phyloP scores from a whole-genome alignment of 1,140 invertebrate species.

The Camponotus pennsylvanicus region DNA sequence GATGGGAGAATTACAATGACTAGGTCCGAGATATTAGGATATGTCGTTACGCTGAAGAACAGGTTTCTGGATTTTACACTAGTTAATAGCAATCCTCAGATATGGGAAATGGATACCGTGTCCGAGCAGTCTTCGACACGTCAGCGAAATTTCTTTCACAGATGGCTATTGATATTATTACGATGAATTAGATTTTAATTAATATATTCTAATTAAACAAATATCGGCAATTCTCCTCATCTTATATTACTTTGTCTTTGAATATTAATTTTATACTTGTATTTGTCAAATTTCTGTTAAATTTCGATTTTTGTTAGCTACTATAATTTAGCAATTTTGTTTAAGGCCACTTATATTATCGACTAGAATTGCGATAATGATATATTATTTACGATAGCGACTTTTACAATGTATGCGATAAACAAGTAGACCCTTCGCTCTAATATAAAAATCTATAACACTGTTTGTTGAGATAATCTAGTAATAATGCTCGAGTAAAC shows the following conservation, averaged over 20 bases:
- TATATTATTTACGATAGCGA: not conserved
- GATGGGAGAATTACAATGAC: constrained; percentile 59
- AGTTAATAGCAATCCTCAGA: constrained; percentile 35
- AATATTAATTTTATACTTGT: constrained; percentile 3
- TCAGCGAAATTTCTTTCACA: constrained; percentile 53
- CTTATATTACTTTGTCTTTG: not conserved
- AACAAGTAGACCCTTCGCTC: not conserved
- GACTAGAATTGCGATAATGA: not conserved
- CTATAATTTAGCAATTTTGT: not conserved
- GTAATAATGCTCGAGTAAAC: not conserved
- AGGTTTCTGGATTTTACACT: constrained; percentile 59
- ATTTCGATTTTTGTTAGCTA: not conserved
- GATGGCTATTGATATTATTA: not conserved
- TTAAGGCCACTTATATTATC: not conserved
- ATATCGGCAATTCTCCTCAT: not conserved
- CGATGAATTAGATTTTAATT: not conserved
- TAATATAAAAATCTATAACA: not conserved
- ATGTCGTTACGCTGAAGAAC: constrained; percentile 42
- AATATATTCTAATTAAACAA: constrained; percentile 12
- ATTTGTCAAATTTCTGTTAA: not conserved
- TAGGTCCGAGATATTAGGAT: constrained; percentile 50
- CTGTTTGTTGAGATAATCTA: not conserved
- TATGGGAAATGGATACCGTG: constrained; percentile 27
- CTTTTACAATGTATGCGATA: not conserved
- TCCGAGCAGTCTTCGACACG: not conserved